These are phyloP conservation scores for Syrmaticus mikado DNA, from an alignment of 2,113 vertebrate species.

Conservation along the genomic window DNA sequence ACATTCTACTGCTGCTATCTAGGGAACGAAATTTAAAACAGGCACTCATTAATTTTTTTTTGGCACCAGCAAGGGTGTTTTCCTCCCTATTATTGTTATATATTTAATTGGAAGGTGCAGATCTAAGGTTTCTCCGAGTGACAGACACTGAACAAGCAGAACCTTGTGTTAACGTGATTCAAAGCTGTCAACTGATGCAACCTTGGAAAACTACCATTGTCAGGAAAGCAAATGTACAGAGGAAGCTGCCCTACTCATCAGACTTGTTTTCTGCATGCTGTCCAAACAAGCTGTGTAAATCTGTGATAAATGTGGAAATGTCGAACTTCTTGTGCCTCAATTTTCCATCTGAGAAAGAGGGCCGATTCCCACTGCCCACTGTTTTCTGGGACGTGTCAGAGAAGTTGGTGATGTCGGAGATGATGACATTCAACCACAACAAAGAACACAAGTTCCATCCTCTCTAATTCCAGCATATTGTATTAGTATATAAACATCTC, in stretches of 20 bases:
- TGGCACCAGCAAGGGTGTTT: neutral
- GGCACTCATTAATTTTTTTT: neutral
- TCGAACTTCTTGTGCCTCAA: neutral
- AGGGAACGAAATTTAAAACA: neutral
- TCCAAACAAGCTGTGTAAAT: neutral
- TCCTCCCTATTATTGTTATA: neutral
- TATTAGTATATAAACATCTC: neutral
- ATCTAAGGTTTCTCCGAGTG: neutral
- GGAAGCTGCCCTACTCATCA: neutral
- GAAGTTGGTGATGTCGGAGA: neutral
- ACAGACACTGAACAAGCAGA: neutral
- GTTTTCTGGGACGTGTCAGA: neutral
- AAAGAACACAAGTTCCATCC: neutral
- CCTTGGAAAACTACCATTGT: neutral
- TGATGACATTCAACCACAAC: neutral
- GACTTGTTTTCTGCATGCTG: neutral
- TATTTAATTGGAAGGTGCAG: neutral
- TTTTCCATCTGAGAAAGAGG: neutral
- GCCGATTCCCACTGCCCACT: accelerated
- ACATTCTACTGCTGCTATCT: neutral
- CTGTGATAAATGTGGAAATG: neutral
- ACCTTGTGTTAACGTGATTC: neutral
- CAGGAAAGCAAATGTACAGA: neutral
- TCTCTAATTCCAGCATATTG: neutral
- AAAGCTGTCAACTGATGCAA: neutral